Base-by-base conservation (phyloP, 2,113 vertebrate species). In the Myanophis thanlyinensis region DNA sequence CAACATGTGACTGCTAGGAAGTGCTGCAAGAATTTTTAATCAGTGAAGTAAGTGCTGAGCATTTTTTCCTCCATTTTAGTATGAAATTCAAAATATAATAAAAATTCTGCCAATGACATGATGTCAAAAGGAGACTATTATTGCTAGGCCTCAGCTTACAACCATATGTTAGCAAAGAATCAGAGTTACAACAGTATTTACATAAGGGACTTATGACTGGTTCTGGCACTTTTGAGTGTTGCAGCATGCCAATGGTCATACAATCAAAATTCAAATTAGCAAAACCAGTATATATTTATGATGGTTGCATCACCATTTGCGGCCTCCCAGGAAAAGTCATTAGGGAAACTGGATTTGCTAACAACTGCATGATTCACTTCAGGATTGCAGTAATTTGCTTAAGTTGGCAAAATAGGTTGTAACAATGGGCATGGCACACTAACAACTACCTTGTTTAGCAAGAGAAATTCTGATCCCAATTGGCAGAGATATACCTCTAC, bases 1-100 rank as follows among this genome's bases (percentile, higher is more conserved):
- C 89, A 54, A 62, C 51, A n/a, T 23, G 30, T 59, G 73, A 92
- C 73, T 52, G 89, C 94, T 94, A 56, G 10, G 40, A 90, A 91
- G 94, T 93, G 47, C 2, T 13, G 51, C 46, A 62, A 86, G 59
- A 85, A 44, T n/a, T 93, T 89, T 80, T 80, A 80, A 22, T 80
- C 46, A 89, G 80, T 51, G 46, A 89, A 90, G 85, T 92, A 35
- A 85, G 49, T 40, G 53, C 40, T 30, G 46, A 92, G 44, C 12
- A 1, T 12, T 51, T 35, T 12, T 51, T 49, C 12, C 12, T 4
- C 52, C 49, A 54, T 47, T 54, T 89, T 44, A 90, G n/a, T 2
- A 15, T 90, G 53, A 90, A 86, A 90, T 92, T 86, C 85, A 20
- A 90, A 86, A 84, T 89, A 44, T 49, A 40, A 90, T 62, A 48